Base-by-base conservation (phyloP, 2,113 vertebrate genomes). In the Muntiacus muntjak region DNA sequence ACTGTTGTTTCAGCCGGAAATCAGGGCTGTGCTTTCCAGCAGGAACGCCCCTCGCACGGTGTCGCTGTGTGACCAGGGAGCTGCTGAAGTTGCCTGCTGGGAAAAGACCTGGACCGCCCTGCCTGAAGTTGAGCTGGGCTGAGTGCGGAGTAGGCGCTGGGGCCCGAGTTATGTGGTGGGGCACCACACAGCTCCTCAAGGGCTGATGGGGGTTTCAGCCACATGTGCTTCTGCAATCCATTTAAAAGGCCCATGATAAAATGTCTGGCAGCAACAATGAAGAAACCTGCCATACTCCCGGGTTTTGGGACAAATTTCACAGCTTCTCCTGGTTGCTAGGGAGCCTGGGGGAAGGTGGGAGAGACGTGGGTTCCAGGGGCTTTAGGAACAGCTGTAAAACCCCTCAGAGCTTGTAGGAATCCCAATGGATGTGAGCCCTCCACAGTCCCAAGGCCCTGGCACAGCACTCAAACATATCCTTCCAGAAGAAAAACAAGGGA, bases 31-130 rank as follows among this genome's bases (percentile, higher is more conserved):
- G 50, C 16, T 67, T 79, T 43, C 52, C 0, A 10, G 83, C 0
- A 47, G 67, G 30, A n/a, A 30, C 7, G 0, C 6, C 21, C 50
- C 36, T 9, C 0, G 1, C 17, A 23, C 5, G 8, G 5, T 2
- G 13, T 12, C 3, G 2, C 58, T 28, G 3, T 8, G 7, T 30
- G 43, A 25, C 15, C 26, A 50, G 36, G 12, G 0, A 36, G 6
- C 19, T 1, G 50, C 26, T 8, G 25, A 45, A 14, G 36, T 7
- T 1, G 12, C 1, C 55, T 33, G 50, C 25, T 15, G 33, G 16
- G 28, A n/a, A 94, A 64, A 76, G 54, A 43, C 30, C 15, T 19
- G 58, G 57, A n/a, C 26, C 2, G 19, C 40, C 40, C 71, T 43
- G 40, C 71, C 71, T 43, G 12, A 43, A 76, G 71, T 23, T 76